Evolutionary conservation across 2,113 vertebrate species (phyloP).

Genomic region (Bubo bubo): DNA sequence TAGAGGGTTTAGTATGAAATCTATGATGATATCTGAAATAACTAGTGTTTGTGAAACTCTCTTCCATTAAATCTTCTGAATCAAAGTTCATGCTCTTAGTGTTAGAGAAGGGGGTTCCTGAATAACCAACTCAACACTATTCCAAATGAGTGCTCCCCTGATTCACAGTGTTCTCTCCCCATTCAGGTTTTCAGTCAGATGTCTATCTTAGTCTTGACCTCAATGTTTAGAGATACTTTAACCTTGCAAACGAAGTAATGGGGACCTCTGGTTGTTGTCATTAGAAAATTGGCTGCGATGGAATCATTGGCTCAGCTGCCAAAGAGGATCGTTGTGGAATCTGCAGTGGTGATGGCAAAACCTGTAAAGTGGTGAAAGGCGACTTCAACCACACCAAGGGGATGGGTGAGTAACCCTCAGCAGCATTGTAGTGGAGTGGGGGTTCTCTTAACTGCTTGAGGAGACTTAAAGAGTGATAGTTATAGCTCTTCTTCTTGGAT

Average conservation of each 20-base stretch:
- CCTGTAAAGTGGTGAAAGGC: conserved; percentile 92
- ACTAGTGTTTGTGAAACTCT: background rate
- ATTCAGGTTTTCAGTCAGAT: background rate
- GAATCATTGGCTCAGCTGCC: conserved; percentile 90
- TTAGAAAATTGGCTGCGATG: conserved; percentile 95
- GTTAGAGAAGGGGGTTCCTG: background rate
- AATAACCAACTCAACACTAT: background rate
- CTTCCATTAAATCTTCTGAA: background rate
- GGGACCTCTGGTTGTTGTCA: conserved; percentile 50
- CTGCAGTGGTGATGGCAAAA: conserved; percentile 91
- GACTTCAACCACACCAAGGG: conserved; percentile 95
- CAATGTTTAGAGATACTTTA: conserved; percentile 5
- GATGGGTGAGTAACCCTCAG: conserved; percentile 83
- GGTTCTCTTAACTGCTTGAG: background rate
- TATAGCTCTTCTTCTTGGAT: background rate
- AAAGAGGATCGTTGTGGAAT: conserved; percentile 94
- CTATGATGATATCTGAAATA: background rate
- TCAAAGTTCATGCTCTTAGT: background rate
- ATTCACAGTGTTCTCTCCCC: background rate
- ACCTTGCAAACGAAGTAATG: conserved; percentile 46
- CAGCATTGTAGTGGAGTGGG: background rate
- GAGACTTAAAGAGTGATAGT: background rate
- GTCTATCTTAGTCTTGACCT: background rate
- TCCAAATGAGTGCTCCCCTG: background rate
- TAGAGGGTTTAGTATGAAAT: background rate